Evolutionary conservation across 1,140 invertebrate genomes (phyloP), one percentile per base, ranked within the genome.

Genomic region (Eriocheir sinensis): DNA sequence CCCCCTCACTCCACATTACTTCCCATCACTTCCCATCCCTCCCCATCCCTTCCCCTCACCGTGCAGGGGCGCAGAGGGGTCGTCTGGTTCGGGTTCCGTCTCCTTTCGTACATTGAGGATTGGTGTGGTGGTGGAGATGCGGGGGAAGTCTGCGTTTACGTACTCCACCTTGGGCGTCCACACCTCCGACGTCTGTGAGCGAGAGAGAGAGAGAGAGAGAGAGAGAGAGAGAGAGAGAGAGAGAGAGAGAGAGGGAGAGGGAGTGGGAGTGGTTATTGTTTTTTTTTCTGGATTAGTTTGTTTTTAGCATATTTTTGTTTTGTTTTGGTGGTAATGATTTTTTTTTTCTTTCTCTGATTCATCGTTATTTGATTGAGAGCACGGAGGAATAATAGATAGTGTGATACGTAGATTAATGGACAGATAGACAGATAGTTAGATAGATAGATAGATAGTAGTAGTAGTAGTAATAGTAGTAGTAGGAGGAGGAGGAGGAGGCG

Each of bases 61-160:
- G 36, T 83, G 72, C 15, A n/a, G 12, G 36, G 21, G 9, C 36
- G n/a, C 17, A 21, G 91, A 92, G n/a, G 91, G 91, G 91, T 92
- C 91, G 79, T 92, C 91, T 21, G n/a, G 30, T 36, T 92, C 91
- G 3, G 91, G 91, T n/a, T 36, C n/a, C 0, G 91, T 81, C 8
- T 32, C 21, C 0, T 79, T 34, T 3, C 17, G 0, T 15, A 79
- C 80, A n/a, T n/a, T 92, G 2, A 92, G 79, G 30, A 83, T 34
- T 6, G 38, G 79, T 3, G 41, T n/a, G 0, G 91, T 92, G 21
- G 34, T 92, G 80, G n/a, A 92, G 40, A 85, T 92, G 17, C 30
- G 21, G 4, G 91, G 91, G 80, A 92, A 92, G 17, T 92, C 91
- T 21, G 91, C 91, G 91, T 92, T 92, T 12, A 85, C 32, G 41